These are phyloP conservation scores for Sorex maritimensis DNA, from an alignment of 2,797 vertebrate genomes.

Conservation along the genomic window DNA sequence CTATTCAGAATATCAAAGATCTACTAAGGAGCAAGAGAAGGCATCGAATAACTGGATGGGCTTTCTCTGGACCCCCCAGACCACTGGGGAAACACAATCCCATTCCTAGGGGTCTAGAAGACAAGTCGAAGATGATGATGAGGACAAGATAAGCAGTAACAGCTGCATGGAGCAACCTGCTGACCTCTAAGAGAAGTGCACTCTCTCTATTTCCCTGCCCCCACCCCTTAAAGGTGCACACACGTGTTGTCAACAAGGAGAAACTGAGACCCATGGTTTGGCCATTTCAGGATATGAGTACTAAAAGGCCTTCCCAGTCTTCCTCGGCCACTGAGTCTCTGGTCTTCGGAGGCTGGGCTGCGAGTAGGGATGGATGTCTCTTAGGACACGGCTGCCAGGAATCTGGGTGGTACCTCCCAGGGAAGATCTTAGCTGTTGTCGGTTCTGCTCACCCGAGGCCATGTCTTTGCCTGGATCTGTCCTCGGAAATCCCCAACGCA, in stretches of 20 bases:
- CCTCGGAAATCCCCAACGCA: conserved; percentile 13
- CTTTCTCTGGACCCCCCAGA: background rate
- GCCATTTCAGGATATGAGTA: no score
- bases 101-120: background rate
- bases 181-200: background rate
- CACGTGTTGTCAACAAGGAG: background rate
- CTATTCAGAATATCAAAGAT: background rate
- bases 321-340: no score
- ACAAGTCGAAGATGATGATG: fast-evolving
- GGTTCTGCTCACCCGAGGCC: no score
- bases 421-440: no score
- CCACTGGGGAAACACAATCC: fast-evolving
- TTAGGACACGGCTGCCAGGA: no score
- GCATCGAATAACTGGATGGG: background rate
- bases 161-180: background rate
- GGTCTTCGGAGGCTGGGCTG: no score
- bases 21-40: background rate
- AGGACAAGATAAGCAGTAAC: background rate
- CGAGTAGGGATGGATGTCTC: no score
- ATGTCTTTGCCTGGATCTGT: conserved; percentile 76
- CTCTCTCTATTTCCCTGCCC: background rate
- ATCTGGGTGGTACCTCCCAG: no score
- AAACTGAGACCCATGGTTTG: fast-evolving
- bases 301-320: no score
- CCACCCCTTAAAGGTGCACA: background rate